Percentiles rank a stretch among this genome's conserved stretches.
Conservation (phyloP, 2,113 vertebrate genomes). For the Heterocephalus glaber region DNA sequence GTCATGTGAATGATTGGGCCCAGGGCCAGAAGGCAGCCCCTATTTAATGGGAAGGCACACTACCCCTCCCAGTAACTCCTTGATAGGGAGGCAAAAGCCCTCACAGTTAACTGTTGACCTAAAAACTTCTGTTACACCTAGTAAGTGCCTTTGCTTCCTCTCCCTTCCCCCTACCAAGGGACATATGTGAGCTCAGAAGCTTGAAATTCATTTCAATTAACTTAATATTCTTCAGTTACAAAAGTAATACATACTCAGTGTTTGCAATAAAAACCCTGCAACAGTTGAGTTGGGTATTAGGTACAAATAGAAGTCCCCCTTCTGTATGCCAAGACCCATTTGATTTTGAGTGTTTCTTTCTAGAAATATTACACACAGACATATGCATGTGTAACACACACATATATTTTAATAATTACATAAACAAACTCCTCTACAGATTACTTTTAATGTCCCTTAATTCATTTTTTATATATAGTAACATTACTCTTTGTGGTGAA, state of each 20-base stretch:
- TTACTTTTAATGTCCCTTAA: background rate
- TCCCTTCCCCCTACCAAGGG: background rate
- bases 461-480: background rate
- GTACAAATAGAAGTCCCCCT: slow-evolving; percentile 4
- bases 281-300: background rate
- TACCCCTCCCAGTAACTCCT: background rate
- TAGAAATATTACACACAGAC: slow-evolving; percentile 2
- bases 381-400: background rate
- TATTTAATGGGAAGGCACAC: background rate
- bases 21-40: background rate
- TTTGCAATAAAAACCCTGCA: background rate
- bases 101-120: background rate
- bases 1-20: background rate
- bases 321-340: background rate
- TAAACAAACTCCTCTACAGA: background rate
- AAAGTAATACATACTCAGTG: background rate
- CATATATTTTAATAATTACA: background rate
- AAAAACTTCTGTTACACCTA: background rate
- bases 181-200: background rate
- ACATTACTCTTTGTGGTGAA: slow-evolving; percentile 15
- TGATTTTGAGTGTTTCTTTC: background rate
- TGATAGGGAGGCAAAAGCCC: background rate
- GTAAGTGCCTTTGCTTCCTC: background rate
- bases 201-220: background rate
- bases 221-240: slow-evolving; percentile 47